Percentiles rank a stretch among this genome's conserved stretches.
These are phyloP conservation scores for Macrochelys suwanniensis DNA, from an alignment of 2,797 vertebrate genomes.

Conservation along the genomic window DNA sequence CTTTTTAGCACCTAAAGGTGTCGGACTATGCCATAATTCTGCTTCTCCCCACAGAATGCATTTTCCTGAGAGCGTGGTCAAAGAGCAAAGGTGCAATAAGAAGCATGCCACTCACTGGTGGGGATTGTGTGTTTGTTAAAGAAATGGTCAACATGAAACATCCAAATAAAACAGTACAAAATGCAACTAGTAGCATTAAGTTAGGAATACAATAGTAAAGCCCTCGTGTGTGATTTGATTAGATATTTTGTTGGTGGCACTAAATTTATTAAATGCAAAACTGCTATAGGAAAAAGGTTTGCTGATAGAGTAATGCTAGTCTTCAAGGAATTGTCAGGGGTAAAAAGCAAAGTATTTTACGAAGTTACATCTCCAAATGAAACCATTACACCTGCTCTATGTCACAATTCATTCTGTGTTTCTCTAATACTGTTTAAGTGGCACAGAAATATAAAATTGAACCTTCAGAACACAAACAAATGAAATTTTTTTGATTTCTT, in stretches of 20 bases:
- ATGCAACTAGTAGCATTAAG: not conserved
- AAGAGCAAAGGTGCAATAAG: not conserved
- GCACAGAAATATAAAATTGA: conserved; percentile 15
- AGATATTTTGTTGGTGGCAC: not conserved
- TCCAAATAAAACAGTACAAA: not conserved
- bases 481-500: not conserved
- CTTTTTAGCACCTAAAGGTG: not conserved
- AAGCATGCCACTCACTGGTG: not conserved
- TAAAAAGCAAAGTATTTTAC: not conserved
- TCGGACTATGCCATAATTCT: not conserved
- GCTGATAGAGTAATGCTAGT: not conserved
- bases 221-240: not conserved
- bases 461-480: conserved; percentile 3
- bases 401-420: conserved; percentile 12
- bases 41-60: not conserved
- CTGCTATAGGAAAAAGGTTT: not conserved
- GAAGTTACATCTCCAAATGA: not conserved
- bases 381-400: fast-evolving
- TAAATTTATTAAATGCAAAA: not conserved
- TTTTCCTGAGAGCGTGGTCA: not conserved
- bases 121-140: not conserved
- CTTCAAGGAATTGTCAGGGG: not conserved
- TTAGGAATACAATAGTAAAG: not conserved
- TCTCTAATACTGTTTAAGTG: not conserved
- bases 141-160: not conserved